Evolutionary conservation across 2,888 invertebrate species (phyloP).

Genomic region (Cephus runcator): DNA sequence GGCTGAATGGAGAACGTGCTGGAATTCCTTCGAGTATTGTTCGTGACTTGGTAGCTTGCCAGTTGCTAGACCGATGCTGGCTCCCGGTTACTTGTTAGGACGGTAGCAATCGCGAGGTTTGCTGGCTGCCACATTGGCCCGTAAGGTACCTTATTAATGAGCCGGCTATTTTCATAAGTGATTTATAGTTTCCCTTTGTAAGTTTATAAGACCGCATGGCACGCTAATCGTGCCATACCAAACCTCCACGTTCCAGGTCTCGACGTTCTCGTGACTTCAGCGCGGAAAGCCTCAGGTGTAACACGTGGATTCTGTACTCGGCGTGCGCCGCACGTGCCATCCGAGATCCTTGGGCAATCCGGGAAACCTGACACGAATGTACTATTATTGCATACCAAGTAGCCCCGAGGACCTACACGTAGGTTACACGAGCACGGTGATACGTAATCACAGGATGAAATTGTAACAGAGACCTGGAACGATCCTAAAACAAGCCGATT

Average conservation of each 20-base stretch:
- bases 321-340: not conserved
- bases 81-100: not conserved
- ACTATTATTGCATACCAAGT: not conserved
- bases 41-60: conserved; percentile 23
- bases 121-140: not conserved
- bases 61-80: conserved; percentile 9
- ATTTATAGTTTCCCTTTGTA: conserved; percentile 19
- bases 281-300: not conserved
- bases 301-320: not conserved
- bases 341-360: not conserved
- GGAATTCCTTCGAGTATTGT: conserved; percentile 19
- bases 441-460: not conserved
- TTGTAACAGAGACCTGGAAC: not conserved
- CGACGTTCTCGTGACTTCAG: not conserved
- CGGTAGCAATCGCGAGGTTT: not conserved
- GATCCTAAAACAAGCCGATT: not conserved
- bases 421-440: not conserved
- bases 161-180: conserved; percentile 18
- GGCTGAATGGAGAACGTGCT: conserved; percentile 17
- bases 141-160: conserved; percentile 18
- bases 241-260: not conserved
- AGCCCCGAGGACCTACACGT: not conserved
- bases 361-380: not conserved
- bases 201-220: conserved; percentile 4
- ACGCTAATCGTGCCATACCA: not conserved